These are phyloP conservation scores for Actinostola sp. DNA, from an alignment of 92 coral and sea anemone species.

Conservation along the genomic window DNA sequence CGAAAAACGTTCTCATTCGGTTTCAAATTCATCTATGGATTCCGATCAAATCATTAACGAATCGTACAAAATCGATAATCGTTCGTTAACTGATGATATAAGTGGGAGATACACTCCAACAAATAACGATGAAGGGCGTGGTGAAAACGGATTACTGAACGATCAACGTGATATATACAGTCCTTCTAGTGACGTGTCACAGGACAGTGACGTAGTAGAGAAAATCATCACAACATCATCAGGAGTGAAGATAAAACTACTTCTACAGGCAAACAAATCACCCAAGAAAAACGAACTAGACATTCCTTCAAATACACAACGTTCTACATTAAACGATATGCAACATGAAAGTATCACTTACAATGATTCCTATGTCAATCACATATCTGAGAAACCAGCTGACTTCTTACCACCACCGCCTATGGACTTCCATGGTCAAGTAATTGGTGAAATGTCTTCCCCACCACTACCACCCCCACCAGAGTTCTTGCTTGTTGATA, in stretches of 20 bases:
- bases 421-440: constrained; percentile 39
- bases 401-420: constrained; percentile 73
- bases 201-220: constrained; percentile 27
- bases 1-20: constrained; percentile 5
- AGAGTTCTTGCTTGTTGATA: constrained; percentile 46
- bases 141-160: neutral
- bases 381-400: neutral
- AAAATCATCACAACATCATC: constrained; percentile 59
- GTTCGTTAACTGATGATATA: neutral
- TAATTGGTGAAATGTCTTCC: constrained; percentile 50
- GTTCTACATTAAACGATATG: neutral
- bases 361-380: neutral
- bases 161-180: neutral
- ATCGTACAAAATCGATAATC: neutral
- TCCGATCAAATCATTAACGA: neutral
- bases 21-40: constrained; percentile 1
- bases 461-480: constrained; percentile 89
- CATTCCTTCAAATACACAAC: neutral
- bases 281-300: constrained; percentile 10
- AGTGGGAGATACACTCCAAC: neutral
- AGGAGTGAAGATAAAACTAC: constrained; percentile 63
- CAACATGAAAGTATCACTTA: neutral
- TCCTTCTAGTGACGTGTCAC: neutral
- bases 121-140: neutral
- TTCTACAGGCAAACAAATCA: constrained; percentile 19